A percentile compares a stretch with the other conserved stretches of the same genome.
phyloP scores from a whole-genome alignment of 2,113 vertebrate species.

The Balaeniceps rex region DNA sequence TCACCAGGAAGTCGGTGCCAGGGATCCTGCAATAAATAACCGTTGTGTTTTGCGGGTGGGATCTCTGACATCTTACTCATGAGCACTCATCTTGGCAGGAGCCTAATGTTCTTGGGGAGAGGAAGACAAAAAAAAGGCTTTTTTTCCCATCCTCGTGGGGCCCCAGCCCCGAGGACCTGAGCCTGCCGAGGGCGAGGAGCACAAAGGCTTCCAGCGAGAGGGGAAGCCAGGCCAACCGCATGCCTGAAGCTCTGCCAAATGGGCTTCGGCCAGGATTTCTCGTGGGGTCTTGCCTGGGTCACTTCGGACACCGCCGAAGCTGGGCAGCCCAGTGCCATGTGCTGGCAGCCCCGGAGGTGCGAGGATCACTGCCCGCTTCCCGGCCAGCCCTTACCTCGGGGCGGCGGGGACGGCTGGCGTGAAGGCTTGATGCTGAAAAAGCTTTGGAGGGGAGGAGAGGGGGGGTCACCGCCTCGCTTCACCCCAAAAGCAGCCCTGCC shows the following conservation, averaged over 20 bases:
- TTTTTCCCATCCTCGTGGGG: neutral
- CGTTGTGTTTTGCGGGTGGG: neutral
- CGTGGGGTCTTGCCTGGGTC: accelerated
- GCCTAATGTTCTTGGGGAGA: neutral
- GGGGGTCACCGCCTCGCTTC: accelerated
- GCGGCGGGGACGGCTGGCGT: accelerated
- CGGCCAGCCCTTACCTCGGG: accelerated
- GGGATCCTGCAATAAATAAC: neutral
- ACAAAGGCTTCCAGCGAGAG: neutral
- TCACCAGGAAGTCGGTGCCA: neutral
- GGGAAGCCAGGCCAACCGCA: neutral
- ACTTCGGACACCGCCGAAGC: accelerated
- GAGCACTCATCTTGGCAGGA: neutral
- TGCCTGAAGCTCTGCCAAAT: neutral
- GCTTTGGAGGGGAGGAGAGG: neutral
- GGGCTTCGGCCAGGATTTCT: neutral
- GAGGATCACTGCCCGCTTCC: accelerated
- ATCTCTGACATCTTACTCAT: neutral
- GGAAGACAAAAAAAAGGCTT: neutral
- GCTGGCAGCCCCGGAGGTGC: accelerated
- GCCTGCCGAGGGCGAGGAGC: neutral
- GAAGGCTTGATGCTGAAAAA: neutral
- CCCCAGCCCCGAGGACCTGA: neutral
- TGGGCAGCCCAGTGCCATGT: accelerated
- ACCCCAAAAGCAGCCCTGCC: neutral